Evolutionary conservation across 2,113 vertebrate species (phyloP), one percentile per base, ranked within the genome.

Genomic region (Cephalopholis sonnerati): DNA sequence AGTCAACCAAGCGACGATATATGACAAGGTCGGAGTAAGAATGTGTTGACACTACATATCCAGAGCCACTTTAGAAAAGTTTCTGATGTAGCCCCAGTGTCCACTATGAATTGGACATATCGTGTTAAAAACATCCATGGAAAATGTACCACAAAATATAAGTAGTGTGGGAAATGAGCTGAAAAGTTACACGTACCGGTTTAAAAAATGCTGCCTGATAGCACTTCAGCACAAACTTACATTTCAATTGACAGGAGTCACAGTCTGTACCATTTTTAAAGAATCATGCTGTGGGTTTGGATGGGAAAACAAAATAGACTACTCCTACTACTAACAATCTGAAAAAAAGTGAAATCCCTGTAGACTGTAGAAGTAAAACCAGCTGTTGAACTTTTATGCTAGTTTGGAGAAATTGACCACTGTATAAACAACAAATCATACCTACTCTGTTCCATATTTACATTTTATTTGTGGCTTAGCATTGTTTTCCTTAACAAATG

Each of bases 331-430:
- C 57, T 63, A 59, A 72, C 64, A 73, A 20, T 20, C 24, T 48
- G 15, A 64, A 51, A 66, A 61, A 9, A 63, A 51, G 20, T 68
- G 10, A 61, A 63, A 48, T 46, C 27, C 62, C 24, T 36, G 20
- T 64, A 44, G 48, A 58, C 13, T 44, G 17, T 4, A 61, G 51
- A 59, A 75, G 27, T 66, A 69, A 80, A 80, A 81, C 83, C 69
- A 90, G 75, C 73, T 78, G 77, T 55, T 81, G 59, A 82, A 58
- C 74, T 73, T 77, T 50, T 16, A 48, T 32, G 29, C 66, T 48
- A 39, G 54, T 73, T 46, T 15, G 24, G 48, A 65, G 57, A 53
- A 70, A 51, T 53, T 53, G 6, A 57, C 54, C 39, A 39, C 17
- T 46, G 32, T 24, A 61, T 61, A 64, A 74, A 77, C 24, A 64